Evolutionary conservation across 2,888 invertebrate genomes (phyloP).

Genomic region (Ophion costatus): DNA sequence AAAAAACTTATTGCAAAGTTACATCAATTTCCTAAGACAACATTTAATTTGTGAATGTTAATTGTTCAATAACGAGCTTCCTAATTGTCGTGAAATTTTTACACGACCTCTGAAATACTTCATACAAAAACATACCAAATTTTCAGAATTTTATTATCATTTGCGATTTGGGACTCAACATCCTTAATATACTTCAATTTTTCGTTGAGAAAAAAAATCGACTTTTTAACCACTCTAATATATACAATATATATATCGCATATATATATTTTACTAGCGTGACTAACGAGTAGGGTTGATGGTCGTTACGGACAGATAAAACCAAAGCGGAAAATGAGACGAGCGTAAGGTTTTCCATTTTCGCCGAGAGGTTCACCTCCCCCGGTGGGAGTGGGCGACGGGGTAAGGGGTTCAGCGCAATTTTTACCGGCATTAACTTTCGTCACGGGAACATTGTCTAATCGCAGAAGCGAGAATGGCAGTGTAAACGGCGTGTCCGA

Average conservation of each 20-base stretch:
- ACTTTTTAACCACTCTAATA: too few relatives aligned
- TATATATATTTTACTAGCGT: constrained; percentile 28
- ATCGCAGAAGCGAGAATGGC: constrained; percentile 70
- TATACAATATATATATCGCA: constrained; percentile 28
- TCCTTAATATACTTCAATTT: too few relatives aligned
- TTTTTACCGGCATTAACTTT: constrained; percentile 19
- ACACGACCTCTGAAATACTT: too few relatives aligned
- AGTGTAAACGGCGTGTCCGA: constrained; percentile 69
- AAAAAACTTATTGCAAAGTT: too few relatives aligned
- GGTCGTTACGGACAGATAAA: constrained; percentile 29
- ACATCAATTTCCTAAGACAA: too few relatives aligned
- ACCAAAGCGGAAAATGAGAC: neutral
- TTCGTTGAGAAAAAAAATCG: too few relatives aligned
- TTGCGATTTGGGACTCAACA: too few relatives aligned
- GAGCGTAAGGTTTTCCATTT: constrained; percentile 7
- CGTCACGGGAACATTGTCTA: constrained; percentile 51
- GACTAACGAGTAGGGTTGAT: constrained; percentile 59
- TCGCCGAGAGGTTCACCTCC: neutral
- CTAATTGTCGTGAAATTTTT: too few relatives aligned
- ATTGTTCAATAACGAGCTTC: too few relatives aligned
- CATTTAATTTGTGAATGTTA: too few relatives aligned
- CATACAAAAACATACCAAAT: too few relatives aligned
- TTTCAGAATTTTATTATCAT: too few relatives aligned
- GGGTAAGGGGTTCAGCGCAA: neutral
- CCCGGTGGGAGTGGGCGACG: neutral